phyloP scores from a whole-genome alignment of 2,797 vertebrate genomes.

The Ibycter americanus region DNA sequence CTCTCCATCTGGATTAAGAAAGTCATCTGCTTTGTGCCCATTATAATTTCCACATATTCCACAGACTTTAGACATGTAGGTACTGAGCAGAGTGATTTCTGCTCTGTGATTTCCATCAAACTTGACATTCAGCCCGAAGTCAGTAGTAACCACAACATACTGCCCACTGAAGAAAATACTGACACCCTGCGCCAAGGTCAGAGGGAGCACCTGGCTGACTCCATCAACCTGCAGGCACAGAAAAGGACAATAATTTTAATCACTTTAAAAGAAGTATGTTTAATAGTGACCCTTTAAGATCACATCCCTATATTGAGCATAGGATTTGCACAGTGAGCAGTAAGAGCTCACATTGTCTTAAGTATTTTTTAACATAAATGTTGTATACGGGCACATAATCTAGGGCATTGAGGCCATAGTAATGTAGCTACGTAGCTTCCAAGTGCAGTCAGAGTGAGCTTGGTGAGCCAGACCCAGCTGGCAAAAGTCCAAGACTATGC shows the following conservation, averaged over 20 bases:
- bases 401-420: not conserved
- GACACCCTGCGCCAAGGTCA: not conserved
- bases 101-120: constrained; percentile 70
- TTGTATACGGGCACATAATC: not conserved
- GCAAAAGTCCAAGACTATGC: not conserved
- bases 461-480: not conserved
- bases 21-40: constrained; percentile 47
- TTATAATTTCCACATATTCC: constrained; percentile 75
- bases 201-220: constrained; percentile 41
- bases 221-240: constrained; percentile 56
- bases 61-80: constrained; percentile 63
- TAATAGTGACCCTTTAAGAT: not conserved
- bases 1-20: constrained; percentile 68
- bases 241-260: not conserved
- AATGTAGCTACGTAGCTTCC: not conserved
- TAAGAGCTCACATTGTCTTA: not conserved
- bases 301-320: not conserved
- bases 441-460: not conserved
- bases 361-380: not conserved
- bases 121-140: constrained; percentile 55
- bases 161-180: constrained; percentile 49
- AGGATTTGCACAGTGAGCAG: not conserved
- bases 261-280: not conserved
- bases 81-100: constrained; percentile 60
- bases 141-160: constrained; percentile 45